Percentiles rank a stretch among this genome's conserved stretches.
Evolutionary conservation across 2,113 vertebrate genomes (phyloP).

Genomic region (Perca flavescens): DNA sequence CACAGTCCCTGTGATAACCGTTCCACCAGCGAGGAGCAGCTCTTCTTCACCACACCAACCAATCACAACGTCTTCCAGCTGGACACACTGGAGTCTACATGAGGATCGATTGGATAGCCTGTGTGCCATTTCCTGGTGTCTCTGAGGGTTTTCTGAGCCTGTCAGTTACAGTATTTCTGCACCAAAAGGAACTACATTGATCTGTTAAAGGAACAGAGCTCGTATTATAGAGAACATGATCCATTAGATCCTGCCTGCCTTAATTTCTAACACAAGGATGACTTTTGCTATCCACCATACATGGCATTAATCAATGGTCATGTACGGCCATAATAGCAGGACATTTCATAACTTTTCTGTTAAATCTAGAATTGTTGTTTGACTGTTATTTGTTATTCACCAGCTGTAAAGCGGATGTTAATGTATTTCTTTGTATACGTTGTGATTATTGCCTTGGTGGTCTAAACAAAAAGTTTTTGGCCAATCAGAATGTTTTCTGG

Average conservation of each 20-base stretch:
- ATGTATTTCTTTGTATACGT: slow-evolving; percentile 44
- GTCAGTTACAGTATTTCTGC: slow-evolving; percentile 43
- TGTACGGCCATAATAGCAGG: slow-evolving; percentile 56
- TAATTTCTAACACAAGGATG: slow-evolving; percentile 62
- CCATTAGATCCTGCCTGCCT: slow-evolving; percentile 65
- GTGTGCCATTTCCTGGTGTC: slow-evolving; percentile 30
- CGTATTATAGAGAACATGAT: slow-evolving; percentile 25
- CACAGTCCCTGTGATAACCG: slow-evolving; percentile 83
- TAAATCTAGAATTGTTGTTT: slow-evolving; percentile 44
- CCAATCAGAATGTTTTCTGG: slow-evolving; percentile 62
- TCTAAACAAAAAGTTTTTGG: slow-evolving; percentile 51
- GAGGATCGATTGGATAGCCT: slow-evolving; percentile 45
- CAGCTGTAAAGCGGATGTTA: slow-evolving; percentile 62
- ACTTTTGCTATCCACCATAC: slow-evolving; percentile 34
- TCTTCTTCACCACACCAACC: slow-evolving; percentile 88
- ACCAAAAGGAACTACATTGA: slow-evolving; percentile 52
- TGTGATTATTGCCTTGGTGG: slow-evolving; percentile 61
- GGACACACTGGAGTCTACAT: slow-evolving; percentile 85
- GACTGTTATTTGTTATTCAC: slow-evolving; percentile 72
- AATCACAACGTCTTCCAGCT: slow-evolving; percentile 88
- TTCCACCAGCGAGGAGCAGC: slow-evolving; percentile 78
- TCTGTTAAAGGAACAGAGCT: slow-evolving; percentile 19
- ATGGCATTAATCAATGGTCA: slow-evolving; percentile 55
- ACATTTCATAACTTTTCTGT: slow-evolving; percentile 60
- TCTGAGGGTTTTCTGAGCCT: slow-evolving; percentile 34